A percentile compares a stretch with the other conserved stretches of the same genome.
phyloP scores from a whole-genome alignment of 2,797 vertebrate genomes.

The Typhlichthys eigenmanni region DNA sequence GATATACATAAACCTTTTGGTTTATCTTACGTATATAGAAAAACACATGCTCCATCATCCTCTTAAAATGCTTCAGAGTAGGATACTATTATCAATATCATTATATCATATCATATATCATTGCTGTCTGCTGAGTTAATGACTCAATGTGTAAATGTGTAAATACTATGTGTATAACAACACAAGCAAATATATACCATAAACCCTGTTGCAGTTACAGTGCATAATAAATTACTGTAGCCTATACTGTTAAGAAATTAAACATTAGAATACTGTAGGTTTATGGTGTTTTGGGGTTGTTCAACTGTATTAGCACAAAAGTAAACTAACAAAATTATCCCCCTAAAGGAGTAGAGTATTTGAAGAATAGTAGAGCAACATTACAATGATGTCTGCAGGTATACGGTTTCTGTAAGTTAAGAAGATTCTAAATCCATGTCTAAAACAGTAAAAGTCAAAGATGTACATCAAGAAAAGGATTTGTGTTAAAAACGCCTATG shows the following conservation, averaged over 20 bases:
- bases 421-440: constrained; percentile 55
- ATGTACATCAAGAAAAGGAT: constrained; percentile 61
- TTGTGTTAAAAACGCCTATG: constrained; percentile 42
- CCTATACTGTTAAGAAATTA: constrained; percentile 40
- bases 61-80: constrained; percentile 37
- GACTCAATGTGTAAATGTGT: too few species aligned
- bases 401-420: too few species aligned
- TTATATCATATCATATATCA: constrained; percentile 38
- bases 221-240: constrained; percentile 53
- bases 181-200: too few species aligned
- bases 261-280: constrained; percentile 15
- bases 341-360: too few species aligned
- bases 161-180: too few species aligned
- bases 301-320: too few species aligned
- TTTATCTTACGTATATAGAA: constrained; percentile 31
- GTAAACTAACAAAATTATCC: too few species aligned
- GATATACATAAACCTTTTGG: constrained; percentile 42
- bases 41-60: constrained; percentile 46
- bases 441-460: constrained; percentile 52
- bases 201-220: constrained; percentile 44
- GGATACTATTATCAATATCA: constrained; percentile 17
- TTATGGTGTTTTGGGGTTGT: constrained; percentile 48
- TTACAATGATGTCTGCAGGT: too few species aligned
- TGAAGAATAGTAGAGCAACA: too few species aligned
- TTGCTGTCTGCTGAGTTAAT: too few species aligned